Conservation (phyloP, 2,888 invertebrate species). For the Poecilobothrus nobilitatus region DNA sequence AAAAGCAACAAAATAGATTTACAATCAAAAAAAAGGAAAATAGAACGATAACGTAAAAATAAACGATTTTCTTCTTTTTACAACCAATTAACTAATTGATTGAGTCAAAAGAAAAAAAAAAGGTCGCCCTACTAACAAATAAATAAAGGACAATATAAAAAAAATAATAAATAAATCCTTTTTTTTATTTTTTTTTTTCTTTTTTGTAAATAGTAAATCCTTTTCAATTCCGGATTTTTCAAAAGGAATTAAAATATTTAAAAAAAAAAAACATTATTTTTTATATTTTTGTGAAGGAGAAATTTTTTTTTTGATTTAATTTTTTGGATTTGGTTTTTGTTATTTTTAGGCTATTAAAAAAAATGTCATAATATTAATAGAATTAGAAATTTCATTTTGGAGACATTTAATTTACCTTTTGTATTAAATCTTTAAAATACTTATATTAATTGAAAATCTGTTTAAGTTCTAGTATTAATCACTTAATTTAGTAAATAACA, state of each 20-base stretch:
- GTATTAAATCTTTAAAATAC: too few species aligned
- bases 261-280: too few species aligned
- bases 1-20: not conserved
- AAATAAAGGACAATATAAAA: not conserved
- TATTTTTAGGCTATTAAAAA: not conserved
- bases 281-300: not conserved
- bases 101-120: not conserved
- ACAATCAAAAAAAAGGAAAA: too few species aligned
- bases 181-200: not conserved
- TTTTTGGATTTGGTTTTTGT: too few species aligned
- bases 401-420: too few species aligned
- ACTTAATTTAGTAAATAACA: too few species aligned
- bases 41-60: too few species aligned
- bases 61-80: not conserved
- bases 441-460: too few species aligned
- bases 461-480: too few species aligned
- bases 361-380: not conserved
- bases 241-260: not conserved
- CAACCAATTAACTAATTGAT: constrained; percentile 6
- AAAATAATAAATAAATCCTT: not conserved
- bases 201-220: not conserved
- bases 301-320: not conserved
- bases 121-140: not conserved
- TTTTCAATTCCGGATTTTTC: not conserved
- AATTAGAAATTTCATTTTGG: not conserved